These are phyloP conservation scores for Diprion similis DNA, from an alignment of 1,140 invertebrate genomes.

Conservation along the genomic window DNA sequence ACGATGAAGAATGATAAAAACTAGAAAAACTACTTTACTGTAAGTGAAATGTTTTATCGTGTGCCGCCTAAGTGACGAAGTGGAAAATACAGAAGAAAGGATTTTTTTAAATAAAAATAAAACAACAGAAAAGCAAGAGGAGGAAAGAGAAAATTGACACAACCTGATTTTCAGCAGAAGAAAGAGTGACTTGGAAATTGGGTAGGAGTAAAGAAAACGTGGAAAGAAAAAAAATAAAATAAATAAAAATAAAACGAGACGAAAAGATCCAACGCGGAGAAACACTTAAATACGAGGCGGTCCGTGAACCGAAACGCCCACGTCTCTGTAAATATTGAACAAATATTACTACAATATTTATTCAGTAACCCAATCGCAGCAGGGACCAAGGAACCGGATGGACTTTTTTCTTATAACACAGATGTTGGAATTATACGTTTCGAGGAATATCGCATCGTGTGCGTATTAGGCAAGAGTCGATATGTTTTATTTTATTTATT, in stretches of 20 bases:
- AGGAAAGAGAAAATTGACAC: not conserved
- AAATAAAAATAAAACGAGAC: not conserved
- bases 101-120: slow-evolving; percentile 15
- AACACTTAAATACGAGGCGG: too few relatives aligned
- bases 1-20: slow-evolving; percentile 30
- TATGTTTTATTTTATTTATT: not conserved
- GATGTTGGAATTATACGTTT: not conserved
- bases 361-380: not conserved
- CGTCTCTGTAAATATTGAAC: not conserved
- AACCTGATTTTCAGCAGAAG: slow-evolving; percentile 8
- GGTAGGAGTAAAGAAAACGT: too few relatives aligned
- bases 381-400: not conserved
- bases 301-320: not conserved
- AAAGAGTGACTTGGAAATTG: too few relatives aligned
- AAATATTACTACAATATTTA: not conserved
- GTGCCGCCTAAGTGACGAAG: slow-evolving; percentile 24
- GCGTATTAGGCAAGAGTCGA: not conserved
- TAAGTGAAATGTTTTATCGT: slow-evolving; percentile 48
- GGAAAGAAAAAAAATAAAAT: too few relatives aligned
- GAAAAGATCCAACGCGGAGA: not conserved
- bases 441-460: not conserved
- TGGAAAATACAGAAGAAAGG: not conserved
- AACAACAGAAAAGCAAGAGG: not conserved
- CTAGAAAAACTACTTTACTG: too few relatives aligned
- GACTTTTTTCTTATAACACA: not conserved